phyloP scores from a whole-genome alignment of 37 sponge, comb jelly and placozoan species.

The Spongilla lacustris region DNA sequence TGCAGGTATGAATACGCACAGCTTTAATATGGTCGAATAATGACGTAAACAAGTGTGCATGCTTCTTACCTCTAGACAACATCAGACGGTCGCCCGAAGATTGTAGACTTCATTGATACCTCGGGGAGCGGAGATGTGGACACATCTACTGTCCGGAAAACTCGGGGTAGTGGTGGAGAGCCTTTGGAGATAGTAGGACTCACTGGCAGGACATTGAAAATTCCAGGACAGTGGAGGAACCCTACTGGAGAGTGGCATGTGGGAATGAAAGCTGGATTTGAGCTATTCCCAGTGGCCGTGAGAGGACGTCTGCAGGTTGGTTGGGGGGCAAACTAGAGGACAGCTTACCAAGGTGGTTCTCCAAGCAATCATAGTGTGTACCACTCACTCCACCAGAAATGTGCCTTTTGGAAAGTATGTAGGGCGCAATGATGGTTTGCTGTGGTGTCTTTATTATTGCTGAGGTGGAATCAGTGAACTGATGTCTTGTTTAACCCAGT shows the following conservation, averaged over 20 bases:
- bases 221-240: slow-evolving; percentile 89
- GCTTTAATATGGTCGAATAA: neutral
- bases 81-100: slow-evolving; percentile 78
- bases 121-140: slow-evolving; percentile 97
- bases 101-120: slow-evolving; percentile 84
- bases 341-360: too few species aligned
- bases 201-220: slow-evolving; percentile 48
- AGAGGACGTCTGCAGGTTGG: slow-evolving; percentile 60
- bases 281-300: slow-evolving; percentile 74
- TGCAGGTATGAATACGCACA: slow-evolving; percentile 62
- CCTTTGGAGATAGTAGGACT: slow-evolving; percentile 53
- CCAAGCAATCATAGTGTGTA: too few species aligned
- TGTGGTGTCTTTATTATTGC: too few species aligned
- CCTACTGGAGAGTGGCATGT: slow-evolving; percentile 89
- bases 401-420: too few species aligned
- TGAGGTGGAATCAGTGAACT: too few species aligned
- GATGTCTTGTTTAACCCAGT: too few species aligned
- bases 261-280: slow-evolving; percentile 81
- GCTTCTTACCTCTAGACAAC: slow-evolving; percentile 62
- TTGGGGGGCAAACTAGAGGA: neutral
- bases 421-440: too few species aligned
- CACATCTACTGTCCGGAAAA: slow-evolving; percentile 56
- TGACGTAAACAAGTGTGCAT: neutral
- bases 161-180: neutral
- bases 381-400: too few species aligned